Conservation (phyloP, 2,797 vertebrate genomes). For the Gallinago stenura region DNA sequence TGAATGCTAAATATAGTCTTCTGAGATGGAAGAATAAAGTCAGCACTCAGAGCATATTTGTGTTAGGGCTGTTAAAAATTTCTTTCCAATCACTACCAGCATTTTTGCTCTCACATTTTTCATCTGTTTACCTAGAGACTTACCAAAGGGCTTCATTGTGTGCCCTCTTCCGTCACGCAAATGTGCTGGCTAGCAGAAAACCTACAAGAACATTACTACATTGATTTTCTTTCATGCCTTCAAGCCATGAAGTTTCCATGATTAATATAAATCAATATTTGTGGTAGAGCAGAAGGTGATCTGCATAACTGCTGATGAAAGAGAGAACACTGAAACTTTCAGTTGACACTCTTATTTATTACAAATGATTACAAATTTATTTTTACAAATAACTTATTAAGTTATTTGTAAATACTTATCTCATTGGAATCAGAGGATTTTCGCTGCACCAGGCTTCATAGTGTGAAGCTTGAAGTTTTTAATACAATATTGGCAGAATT, state of each 20-base stretch:
- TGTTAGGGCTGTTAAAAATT: conserved; percentile 2
- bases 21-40: conserved; percentile 16
- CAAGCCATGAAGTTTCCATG: conserved; percentile 45
- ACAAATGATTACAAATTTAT: too few species aligned
- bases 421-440: not conserved
- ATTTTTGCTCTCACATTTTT: conserved; percentile 19
- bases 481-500: not conserved
- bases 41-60: conserved; percentile 1
- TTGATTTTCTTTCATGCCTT: conserved; percentile 49
- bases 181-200: conserved; percentile 40
- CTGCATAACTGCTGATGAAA: conserved; percentile 60
- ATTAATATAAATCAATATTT: conserved; percentile 59
- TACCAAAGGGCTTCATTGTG: not conserved
- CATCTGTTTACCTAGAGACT: conserved; percentile 13
- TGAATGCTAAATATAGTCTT: conserved; percentile 3
- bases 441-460: not conserved
- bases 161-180: not conserved
- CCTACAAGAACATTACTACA: not conserved
- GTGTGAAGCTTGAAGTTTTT: not conserved
- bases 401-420: not conserved
- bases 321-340: not conserved
- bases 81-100: not conserved
- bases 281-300: conserved; percentile 22
- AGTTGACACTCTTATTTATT: not conserved
- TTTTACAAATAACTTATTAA: too few species aligned